These are phyloP conservation scores for Achlya flavicornis DNA, from an alignment of 2,888 invertebrate species.

Conservation along the genomic window DNA sequence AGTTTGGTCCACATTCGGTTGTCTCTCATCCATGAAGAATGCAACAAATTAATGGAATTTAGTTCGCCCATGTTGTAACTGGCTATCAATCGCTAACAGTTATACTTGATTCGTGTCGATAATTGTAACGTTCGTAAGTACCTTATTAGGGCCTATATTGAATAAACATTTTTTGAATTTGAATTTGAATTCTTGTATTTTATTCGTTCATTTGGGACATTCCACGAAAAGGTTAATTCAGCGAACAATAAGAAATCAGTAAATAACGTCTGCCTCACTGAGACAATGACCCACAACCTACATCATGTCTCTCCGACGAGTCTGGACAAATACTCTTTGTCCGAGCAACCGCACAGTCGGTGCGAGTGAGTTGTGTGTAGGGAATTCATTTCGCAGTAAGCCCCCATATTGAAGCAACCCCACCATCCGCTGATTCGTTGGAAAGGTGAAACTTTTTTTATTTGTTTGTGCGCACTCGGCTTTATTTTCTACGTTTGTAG, in stretches of 20 bases:
- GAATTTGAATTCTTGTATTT: no score
- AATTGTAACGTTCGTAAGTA: no score
- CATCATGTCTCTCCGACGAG: neutral
- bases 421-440: conserved; percentile 23
- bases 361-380: conserved; percentile 13
- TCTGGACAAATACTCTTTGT: conserved; percentile 11
- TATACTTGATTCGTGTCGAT: no score
- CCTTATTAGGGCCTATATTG: no score
- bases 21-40: neutral
- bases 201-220: no score
- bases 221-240: no score
- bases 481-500: conserved; percentile 18
- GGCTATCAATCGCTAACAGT: no score
- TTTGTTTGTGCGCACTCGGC: conserved; percentile 16
- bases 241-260: no score
- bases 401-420: conserved; percentile 28
- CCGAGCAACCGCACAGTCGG: neutral
- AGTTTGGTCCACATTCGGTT: neutral
- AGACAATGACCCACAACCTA: conserved; percentile 5
- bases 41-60: no score
- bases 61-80: no score
- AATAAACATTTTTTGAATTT: no score
- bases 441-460: conserved; percentile 25
- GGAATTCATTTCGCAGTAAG: conserved; percentile 30
- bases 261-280: neutral